Conservation (phyloP, 1,140 invertebrate genomes). For the Drosophila nigrodunni region DNA sequence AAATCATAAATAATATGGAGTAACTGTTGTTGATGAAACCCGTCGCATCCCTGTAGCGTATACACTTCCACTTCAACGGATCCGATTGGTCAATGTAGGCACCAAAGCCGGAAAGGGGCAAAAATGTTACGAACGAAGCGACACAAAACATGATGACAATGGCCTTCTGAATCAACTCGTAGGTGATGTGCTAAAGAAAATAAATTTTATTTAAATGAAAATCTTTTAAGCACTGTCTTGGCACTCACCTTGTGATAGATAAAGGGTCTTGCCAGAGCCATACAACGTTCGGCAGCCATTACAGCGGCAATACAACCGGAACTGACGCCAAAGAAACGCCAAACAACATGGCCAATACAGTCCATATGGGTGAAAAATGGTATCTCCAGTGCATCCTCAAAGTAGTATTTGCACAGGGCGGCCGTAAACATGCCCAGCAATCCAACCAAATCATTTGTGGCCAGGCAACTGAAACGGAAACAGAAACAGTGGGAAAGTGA, state of each 20-base stretch:
- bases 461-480: constrained; percentile 86
- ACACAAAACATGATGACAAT: constrained; percentile 89
- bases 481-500: background rate
- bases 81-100: constrained; percentile 88
- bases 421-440: constrained; percentile 88
- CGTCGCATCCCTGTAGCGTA: constrained; percentile 89
- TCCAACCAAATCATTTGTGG: constrained; percentile 92
- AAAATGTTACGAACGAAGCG: constrained; percentile 89
- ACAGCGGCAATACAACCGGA: constrained; percentile 94
- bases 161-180: constrained; percentile 89
- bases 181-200: constrained; percentile 90
- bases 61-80: constrained; percentile 85
- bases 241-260: constrained; percentile 92
- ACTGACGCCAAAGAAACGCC: constrained; percentile 92
- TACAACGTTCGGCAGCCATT: constrained; percentile 94
- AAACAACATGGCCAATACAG: constrained; percentile 90
- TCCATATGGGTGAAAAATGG: constrained; percentile 82
- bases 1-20: constrained; percentile 91
- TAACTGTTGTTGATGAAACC: constrained; percentile 89
- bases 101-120: constrained; percentile 92
- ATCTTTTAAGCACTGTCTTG: background rate
- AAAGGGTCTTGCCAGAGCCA: constrained; percentile 94
- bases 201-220: background rate
- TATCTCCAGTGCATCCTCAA: constrained; percentile 76
- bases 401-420: constrained; percentile 84